Evolutionary conservation across 2,888 invertebrate species (phyloP).

Genomic region (Lissonota sp.): DNA sequence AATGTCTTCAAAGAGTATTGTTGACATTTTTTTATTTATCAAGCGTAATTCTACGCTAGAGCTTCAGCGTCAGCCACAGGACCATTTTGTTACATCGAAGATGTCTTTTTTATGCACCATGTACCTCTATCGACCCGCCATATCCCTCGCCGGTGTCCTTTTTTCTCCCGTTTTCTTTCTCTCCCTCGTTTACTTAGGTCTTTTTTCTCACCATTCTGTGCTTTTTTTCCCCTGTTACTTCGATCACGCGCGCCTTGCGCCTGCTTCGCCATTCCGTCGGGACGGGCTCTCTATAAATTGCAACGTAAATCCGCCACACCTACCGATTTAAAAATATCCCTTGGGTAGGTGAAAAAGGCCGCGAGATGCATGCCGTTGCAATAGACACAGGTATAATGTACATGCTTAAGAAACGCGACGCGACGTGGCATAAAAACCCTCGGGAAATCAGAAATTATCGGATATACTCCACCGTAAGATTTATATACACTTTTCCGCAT

Average conservation of each 20-base stretch:
- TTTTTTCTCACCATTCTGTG: not conserved
- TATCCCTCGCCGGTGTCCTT: slow-evolving; percentile 3
- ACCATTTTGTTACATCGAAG: slow-evolving; percentile 9
- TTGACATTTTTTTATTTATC: not conserved
- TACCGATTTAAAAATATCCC: slow-evolving; percentile 59
- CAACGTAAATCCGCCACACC: slow-evolving; percentile 62
- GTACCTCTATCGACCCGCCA: slow-evolving; percentile 35
- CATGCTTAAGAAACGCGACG: slow-evolving; percentile 18
- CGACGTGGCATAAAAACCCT: slow-evolving; percentile 49
- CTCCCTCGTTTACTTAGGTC: not conserved
- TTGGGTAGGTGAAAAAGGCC: slow-evolving; percentile 39
- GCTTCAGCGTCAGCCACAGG: not conserved
- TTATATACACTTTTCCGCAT: too few relatives aligned
- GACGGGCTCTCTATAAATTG: slow-evolving; percentile 59
- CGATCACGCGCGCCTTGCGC: slow-evolving; percentile 46
- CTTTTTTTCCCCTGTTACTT: slow-evolving; percentile 37
- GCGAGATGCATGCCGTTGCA: slow-evolving; percentile 26
- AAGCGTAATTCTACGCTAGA: not conserved
- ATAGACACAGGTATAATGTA: not conserved
- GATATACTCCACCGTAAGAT: too few relatives aligned
- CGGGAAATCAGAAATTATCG: slow-evolving; percentile 61
- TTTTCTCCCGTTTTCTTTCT: slow-evolving; percentile 1
- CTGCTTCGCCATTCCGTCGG: slow-evolving; percentile 43
- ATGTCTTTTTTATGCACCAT: not conserved
- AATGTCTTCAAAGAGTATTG: too few relatives aligned